Evolutionary conservation across 2,888 invertebrate species (phyloP).

Genomic region (Protonemura montana): DNA sequence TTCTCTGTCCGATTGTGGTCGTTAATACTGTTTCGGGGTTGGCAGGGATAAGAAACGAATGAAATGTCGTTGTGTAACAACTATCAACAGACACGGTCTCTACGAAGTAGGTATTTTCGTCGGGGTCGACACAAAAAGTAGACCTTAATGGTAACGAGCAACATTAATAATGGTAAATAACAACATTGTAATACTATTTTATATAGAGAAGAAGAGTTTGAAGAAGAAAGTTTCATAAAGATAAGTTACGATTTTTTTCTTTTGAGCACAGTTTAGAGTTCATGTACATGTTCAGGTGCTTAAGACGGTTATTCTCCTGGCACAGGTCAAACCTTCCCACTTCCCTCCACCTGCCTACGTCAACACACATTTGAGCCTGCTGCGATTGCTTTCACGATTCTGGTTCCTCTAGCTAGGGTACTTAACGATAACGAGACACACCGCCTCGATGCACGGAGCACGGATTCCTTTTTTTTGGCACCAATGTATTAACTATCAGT

Average conservation of each 20-base stretch:
- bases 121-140: not conserved
- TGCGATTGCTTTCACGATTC: constrained; percentile 10
- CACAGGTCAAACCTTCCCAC: constrained; percentile 16
- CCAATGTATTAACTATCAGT: constrained; percentile 37
- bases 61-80: not conserved
- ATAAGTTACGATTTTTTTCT: constrained; percentile 42
- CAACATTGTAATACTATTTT: constrained; percentile 9
- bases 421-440: constrained; percentile 13
- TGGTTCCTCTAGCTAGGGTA: not conserved
- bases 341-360: constrained; percentile 1
- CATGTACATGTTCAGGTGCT: constrained; percentile 40
- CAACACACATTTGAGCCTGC: constrained; percentile 15
- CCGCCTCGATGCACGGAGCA: constrained; percentile 16
- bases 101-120: not conserved
- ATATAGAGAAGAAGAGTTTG: constrained; percentile 42
- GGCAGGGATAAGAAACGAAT: not conserved
- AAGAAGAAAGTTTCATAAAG: constrained; percentile 42
- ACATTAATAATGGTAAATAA: constrained; percentile 1
- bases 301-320: constrained; percentile 36
- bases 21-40: constrained; percentile 1
- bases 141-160: constrained; percentile 19
- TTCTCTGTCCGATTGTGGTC: not conserved
- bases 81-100: constrained; percentile 5
- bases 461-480: constrained; percentile 38
- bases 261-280: constrained; percentile 47